Evolutionary conservation across 2,888 invertebrate genomes (phyloP), one percentile per base, ranked within the genome.

Genomic region (Conchocele bisecta): DNA sequence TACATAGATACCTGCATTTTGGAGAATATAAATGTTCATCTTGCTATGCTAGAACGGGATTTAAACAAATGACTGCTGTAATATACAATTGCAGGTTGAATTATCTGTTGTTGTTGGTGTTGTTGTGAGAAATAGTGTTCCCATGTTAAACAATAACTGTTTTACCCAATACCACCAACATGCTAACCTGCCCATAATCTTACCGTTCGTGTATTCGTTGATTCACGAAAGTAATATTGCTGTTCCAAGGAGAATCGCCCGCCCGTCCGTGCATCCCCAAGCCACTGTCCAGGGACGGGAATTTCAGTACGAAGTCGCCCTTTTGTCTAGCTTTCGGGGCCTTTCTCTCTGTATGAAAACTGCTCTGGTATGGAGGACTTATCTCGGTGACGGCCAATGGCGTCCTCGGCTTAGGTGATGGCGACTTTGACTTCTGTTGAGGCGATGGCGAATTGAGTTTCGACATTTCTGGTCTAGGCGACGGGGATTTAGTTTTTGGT

Each of bases 181-280:
- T n/a, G 26, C 66, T 56, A 5, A 61, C 31, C 9, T 66, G 42
- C 42, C 7, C 15, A 50, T 4, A 20, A n/a, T 17, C 46, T 28
- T 61, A 74, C 74, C 26, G 59, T 29, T 81, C 76, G 15, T 82
- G 78, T 46, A 86, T 82, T 33, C 79, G 60, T 44, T 85, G 70
- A 50, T 84, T 84, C n/a, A 85, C 82, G 64, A 85, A 81, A 50
- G 76, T 78, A 63, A 78, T 73, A 1, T 44, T 48, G 9, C 51
- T 59, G n/a, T 44, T 63, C 29, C 48, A n/a, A 2, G 33, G 24
- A 1, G 48, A 41, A 7, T 69, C 61, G 13, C 65, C 68, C 5
- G 73, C 69, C 29, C 73, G 41, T 2, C 20, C 53, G n/a, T n/a
- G n/a, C n/a, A n/a, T n/a, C n/a, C n/a, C n/a, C n/a, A n/a, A n/a